phyloP scores from a whole-genome alignment of 2,888 invertebrate species.

The Andrena dorsata region DNA sequence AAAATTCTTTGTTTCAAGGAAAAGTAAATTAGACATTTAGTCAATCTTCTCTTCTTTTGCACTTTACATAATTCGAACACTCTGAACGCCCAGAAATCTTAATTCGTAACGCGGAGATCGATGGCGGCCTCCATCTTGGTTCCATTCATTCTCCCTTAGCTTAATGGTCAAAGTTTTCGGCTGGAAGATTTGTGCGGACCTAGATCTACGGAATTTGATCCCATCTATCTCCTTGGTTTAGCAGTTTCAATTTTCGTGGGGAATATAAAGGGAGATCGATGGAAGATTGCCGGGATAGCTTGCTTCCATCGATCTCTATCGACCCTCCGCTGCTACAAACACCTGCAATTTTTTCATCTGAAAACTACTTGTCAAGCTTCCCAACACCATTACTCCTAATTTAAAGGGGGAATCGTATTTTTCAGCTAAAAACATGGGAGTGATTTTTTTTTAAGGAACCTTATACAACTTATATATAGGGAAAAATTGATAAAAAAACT shows the following conservation, averaged over 20 bases:
- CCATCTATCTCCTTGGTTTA: not conserved
- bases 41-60: not conserved
- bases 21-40: too few relatives aligned
- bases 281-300: not conserved
- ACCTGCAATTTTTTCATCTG: too few relatives aligned
- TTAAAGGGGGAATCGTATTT: too few relatives aligned
- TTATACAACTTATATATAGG: too few relatives aligned
- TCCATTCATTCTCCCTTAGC: not conserved
- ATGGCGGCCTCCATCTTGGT: not conserved
- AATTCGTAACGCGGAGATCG: not conserved
- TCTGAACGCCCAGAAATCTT: not conserved
- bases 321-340: too few relatives aligned
- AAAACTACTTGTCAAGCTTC: too few relatives aligned
- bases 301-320: not conserved
- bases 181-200: not conserved
- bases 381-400: too few relatives aligned
- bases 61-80: not conserved
- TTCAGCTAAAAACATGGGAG: too few relatives aligned
- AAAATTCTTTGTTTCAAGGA: too few relatives aligned
- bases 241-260: not conserved
- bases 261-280: conserved; percentile 1
- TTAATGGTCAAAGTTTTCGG: not conserved
- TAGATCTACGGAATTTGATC: not conserved
- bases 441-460: too few relatives aligned
- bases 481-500: too few relatives aligned